phyloP scores from a whole-genome alignment of 2,797 vertebrate genomes.

The Channallabes apus region DNA sequence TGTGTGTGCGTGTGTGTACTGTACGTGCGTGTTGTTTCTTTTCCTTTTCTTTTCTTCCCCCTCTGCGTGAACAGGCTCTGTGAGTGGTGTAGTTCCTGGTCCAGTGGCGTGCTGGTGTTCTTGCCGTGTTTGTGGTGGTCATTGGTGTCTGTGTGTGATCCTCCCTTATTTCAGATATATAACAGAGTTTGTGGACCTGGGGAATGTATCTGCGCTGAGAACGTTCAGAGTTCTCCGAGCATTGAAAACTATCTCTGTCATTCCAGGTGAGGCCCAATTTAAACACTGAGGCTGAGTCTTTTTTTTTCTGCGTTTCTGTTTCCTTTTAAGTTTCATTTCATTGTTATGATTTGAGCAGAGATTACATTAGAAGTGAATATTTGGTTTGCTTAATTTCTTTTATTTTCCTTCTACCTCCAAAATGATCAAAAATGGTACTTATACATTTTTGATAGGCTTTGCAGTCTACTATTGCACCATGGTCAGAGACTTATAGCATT shows the following conservation, averaged over 20 bases:
- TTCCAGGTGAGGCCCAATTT: slow-evolving; percentile 99
- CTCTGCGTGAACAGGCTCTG: slow-evolving; percentile 90
- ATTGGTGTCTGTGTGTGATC: slow-evolving; percentile 99
- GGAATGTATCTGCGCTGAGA: slow-evolving; percentile 99
- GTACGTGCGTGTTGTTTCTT: slow-evolving; percentile 84
- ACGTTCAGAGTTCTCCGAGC: slow-evolving; percentile 99
- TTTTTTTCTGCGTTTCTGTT: slow-evolving; percentile 59
- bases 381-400: slow-evolving; percentile 72
- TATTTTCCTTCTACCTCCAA: slow-evolving; percentile 69
- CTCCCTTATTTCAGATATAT: slow-evolving; percentile 99
- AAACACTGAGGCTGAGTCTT: slow-evolving; percentile 78
- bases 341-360: slow-evolving; percentile 62
- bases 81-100: slow-evolving; percentile 89
- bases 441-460: slow-evolving; percentile 90
- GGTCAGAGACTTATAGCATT: slow-evolving; percentile 64
- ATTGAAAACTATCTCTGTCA: slow-evolving; percentile 99
- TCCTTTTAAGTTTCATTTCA: slow-evolving; percentile 73
- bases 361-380: slow-evolving; percentile 72
- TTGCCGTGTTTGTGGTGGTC: slow-evolving; percentile 93
- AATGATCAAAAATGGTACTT: slow-evolving; percentile 81
- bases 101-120: slow-evolving; percentile 78
- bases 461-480: slow-evolving; percentile 77
- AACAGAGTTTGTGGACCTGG: slow-evolving; percentile 99
- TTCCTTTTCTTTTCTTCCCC: slow-evolving; percentile 73
- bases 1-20: slow-evolving; percentile 60